Conservation (phyloP, 2,797 vertebrate genomes). For the Crocodylus rhombifer region DNA sequence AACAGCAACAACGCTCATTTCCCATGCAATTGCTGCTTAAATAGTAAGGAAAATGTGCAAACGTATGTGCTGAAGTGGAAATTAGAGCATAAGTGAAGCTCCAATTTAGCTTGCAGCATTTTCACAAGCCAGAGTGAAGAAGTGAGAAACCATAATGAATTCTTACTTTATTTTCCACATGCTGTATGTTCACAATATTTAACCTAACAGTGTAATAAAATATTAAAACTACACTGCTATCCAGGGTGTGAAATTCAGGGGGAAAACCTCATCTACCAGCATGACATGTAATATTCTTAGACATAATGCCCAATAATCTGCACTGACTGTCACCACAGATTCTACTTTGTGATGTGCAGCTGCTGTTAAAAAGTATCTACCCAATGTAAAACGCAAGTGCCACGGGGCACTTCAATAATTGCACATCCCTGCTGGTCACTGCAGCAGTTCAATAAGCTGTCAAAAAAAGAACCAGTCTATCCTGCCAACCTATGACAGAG, state of each 20-base stretch:
- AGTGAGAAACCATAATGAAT: conserved; percentile 64
- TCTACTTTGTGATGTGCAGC: neutral
- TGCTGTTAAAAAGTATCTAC: conserved; percentile 6
- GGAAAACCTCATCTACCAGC: conserved; percentile 61
- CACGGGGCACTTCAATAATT: conserved; percentile 70
- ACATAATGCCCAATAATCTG: conserved; percentile 69
- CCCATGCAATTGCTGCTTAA: conserved; percentile 26
- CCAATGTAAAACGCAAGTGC: conserved; percentile 64
- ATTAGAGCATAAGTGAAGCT: conserved; percentile 65
- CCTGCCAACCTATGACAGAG: neutral
- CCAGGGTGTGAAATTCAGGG: conserved; percentile 69
- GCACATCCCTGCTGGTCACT: conserved; percentile 31
- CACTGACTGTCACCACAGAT: conserved; percentile 27
- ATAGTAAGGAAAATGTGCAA: conserved; percentile 35
- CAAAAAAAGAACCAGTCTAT: rapidly evolving
- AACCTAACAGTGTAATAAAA: conserved; percentile 63
- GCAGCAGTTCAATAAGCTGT: neutral
- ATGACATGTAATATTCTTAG: conserved; percentile 62
- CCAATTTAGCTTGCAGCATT: conserved; percentile 59
- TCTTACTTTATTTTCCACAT: conserved; percentile 66
- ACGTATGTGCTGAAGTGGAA: conserved; percentile 63
- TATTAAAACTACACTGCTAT: conserved; percentile 66
- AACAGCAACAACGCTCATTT: conserved; percentile 48
- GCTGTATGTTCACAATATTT: conserved; percentile 51
- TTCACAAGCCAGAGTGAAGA: conserved; percentile 51